These are phyloP conservation scores for Coenonympha arcania DNA, from an alignment of 2,888 invertebrate species.

Conservation along the genomic window DNA sequence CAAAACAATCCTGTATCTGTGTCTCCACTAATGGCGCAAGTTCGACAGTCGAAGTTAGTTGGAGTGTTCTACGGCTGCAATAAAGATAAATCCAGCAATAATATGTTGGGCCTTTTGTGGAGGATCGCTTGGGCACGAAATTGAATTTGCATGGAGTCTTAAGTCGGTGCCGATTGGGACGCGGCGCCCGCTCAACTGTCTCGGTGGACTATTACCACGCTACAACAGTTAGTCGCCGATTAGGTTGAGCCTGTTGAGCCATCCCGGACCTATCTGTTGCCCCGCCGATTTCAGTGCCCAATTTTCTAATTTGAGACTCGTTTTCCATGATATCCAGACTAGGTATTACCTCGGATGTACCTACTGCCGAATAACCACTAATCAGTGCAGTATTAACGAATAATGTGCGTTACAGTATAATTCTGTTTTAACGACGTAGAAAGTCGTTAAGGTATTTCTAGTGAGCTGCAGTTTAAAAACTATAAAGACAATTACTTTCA, in stretches of 20 bases:
- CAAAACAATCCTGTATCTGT: slow-evolving; percentile 73
- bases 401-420: too few species aligned
- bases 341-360: too few species aligned
- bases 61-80: slow-evolving; percentile 72
- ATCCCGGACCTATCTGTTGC: slow-evolving; percentile 24
- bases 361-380: too few species aligned
- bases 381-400: too few species aligned
- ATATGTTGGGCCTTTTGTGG: slow-evolving; percentile 72
- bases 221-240: slow-evolving; percentile 53
- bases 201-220: slow-evolving; percentile 60
- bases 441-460: too few species aligned
- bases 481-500: too few species aligned
- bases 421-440: too few species aligned
- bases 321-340: too few species aligned
- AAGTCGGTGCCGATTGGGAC: slow-evolving; percentile 66
- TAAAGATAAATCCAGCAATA: slow-evolving; percentile 75
- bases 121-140: slow-evolving; percentile 69
- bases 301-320: slow-evolving; percentile 15
- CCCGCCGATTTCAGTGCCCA: slow-evolving; percentile 23
- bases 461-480: too few species aligned
- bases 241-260: slow-evolving; percentile 47
- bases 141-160: slow-evolving; percentile 74
- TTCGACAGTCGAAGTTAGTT: slow-evolving; percentile 74
- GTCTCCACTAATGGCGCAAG: slow-evolving; percentile 73
- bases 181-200: slow-evolving; percentile 47